Evolutionary conservation across 1,140 invertebrate species (phyloP).

Genomic region (Drosophila ogumai): DNA sequence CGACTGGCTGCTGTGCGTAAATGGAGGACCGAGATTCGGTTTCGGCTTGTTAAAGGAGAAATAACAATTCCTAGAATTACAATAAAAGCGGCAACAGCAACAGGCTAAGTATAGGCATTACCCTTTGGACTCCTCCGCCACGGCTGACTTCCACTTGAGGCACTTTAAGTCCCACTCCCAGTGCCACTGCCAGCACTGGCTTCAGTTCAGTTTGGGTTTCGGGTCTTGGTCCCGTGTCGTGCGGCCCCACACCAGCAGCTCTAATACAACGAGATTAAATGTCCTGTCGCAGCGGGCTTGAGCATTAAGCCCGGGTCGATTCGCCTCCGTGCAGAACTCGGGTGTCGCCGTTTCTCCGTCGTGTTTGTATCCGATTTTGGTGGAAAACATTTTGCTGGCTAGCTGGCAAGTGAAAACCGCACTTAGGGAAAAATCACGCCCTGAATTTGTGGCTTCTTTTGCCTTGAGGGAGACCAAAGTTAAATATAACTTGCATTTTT

Average conservation of each 20-base stretch:
- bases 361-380: constrained; percentile 58
- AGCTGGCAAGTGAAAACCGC: constrained; percentile 20
- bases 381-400: constrained; percentile 59
- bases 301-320: constrained; percentile 68
- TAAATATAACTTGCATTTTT: neutral
- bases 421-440: constrained; percentile 4
- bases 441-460: neutral
- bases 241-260: constrained; percentile 26
- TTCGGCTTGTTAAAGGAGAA: constrained; percentile 77
- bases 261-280: constrained; percentile 82
- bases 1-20: constrained; percentile 23
- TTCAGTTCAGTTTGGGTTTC: constrained; percentile 30
- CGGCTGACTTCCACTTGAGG: constrained; percentile 42
- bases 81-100: constrained; percentile 75
- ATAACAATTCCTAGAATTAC: constrained; percentile 80
- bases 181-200: constrained; percentile 7
- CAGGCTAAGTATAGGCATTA: constrained; percentile 72
- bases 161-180: constrained; percentile 61
- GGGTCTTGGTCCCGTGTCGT: constrained; percentile 20
- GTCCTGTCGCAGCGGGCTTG: constrained; percentile 80
- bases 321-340: constrained; percentile 26
- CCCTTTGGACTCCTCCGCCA: constrained; percentile 50
- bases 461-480: too few relatives aligned
- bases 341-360: constrained; percentile 30
- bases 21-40: constrained; percentile 58